These are phyloP conservation scores for Liolophura sinensis DNA, from an alignment of 1,140 invertebrate species.

Conservation along the genomic window DNA sequence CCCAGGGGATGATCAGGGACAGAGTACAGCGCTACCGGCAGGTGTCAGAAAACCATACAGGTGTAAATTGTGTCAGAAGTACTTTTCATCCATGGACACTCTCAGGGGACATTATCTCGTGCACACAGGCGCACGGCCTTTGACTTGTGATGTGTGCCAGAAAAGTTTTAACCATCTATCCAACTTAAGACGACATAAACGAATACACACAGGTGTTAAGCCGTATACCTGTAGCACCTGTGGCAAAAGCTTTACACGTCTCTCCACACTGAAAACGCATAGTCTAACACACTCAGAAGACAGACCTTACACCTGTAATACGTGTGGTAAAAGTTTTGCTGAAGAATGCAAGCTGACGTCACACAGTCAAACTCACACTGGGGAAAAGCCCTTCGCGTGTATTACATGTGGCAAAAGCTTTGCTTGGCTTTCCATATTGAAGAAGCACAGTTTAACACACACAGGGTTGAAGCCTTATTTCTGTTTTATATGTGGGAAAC, in stretches of 20 bases:
- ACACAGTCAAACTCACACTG: constrained; percentile 90
- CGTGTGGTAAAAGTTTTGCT: constrained; percentile 11
- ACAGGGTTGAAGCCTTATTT: constrained; percentile 66
- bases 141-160: constrained; percentile 20
- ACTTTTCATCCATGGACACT: no score
- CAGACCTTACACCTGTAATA: constrained; percentile 11
- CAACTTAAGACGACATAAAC: constrained; percentile 21
- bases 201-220: constrained; percentile 26
- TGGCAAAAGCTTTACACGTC: constrained; percentile 18
- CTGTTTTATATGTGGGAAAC: constrained; percentile 90
- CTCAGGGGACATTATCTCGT: no score
- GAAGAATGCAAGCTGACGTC: constrained; percentile 8
- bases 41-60: no score
- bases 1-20: no score
- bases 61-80: no score
- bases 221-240: constrained; percentile 20
- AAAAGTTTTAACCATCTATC: constrained; percentile 23
- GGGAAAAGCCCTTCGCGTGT: constrained; percentile 83
- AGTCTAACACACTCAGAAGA: constrained; percentile 8
- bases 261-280: constrained; percentile 7
- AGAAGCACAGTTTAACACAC: constrained; percentile 65
- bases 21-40: no score
- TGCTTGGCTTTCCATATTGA: constrained; percentile 66
- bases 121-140: constrained; percentile 20
- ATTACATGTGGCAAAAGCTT: constrained; percentile 67